phyloP scores from a whole-genome alignment of 2,888 invertebrate genomes.

The Drosophila longiperda region DNA sequence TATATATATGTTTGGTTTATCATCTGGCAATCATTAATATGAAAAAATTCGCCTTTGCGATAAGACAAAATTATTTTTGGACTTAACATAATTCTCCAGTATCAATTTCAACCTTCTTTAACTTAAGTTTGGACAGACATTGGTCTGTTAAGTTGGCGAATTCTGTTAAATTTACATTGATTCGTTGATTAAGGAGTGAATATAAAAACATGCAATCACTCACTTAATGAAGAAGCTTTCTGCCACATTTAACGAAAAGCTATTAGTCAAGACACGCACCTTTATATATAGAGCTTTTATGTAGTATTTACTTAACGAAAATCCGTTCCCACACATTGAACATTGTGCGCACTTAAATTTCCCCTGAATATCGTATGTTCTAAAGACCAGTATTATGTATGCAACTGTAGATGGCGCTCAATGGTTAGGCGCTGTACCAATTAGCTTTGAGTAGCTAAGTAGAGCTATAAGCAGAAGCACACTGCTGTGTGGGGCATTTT shows the following conservation, averaged over 20 bases:
- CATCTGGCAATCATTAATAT: background rate
- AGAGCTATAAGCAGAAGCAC: background rate
- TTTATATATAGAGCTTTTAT: background rate
- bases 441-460: background rate
- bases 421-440: background rate
- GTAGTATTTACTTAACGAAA: background rate
- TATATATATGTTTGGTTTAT: background rate
- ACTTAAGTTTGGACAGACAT: background rate
- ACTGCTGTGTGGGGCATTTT: background rate
- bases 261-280: conserved; percentile 1
- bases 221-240: conserved; percentile 1
- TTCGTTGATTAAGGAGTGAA: background rate
- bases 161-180: background rate
- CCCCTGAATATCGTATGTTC: conserved; percentile 41
- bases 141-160: background rate
- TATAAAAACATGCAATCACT: background rate
- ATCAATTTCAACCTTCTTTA: background rate
- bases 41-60: background rate
- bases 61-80: background rate
- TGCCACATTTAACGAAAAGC: background rate
- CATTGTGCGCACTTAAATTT: background rate
- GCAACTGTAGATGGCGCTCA: background rate
- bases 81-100: background rate
- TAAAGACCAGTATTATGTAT: conserved; percentile 24
- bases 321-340: background rate